These are phyloP conservation scores for Sternarchorhynchus goeldii DNA, from an alignment of 2,797 vertebrate species.

Conservation along the genomic window DNA sequence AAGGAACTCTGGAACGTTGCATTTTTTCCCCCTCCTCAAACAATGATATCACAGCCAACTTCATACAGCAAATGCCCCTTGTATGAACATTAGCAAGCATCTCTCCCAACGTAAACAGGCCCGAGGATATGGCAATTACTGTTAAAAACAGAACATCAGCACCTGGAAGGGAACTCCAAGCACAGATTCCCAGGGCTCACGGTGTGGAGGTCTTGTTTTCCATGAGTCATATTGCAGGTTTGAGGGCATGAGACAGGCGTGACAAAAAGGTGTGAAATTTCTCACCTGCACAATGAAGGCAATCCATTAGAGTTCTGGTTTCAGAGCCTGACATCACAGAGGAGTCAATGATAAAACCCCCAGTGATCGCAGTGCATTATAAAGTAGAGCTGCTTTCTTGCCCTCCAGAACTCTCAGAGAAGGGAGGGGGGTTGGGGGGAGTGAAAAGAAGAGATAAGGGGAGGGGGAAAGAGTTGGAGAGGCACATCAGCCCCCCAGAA, in stretches of 20 bases:
- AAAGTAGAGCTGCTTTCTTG: neutral
- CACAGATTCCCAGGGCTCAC: neutral
- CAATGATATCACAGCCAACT: constrained; percentile 67
- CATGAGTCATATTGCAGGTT: constrained; percentile 15
- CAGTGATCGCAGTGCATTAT: neutral
- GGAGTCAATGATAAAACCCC: neutral
- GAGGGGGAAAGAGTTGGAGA: too few species aligned
- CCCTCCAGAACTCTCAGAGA: neutral
- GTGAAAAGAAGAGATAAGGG: too few species aligned
- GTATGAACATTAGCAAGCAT: constrained; percentile 21
- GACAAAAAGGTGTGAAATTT: constrained; percentile 13
- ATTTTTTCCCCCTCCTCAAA: constrained; percentile 47
- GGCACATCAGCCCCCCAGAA: neutral
- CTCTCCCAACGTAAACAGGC: constrained; percentile 24
- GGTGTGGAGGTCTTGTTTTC: neutral
- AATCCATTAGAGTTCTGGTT: neutral
- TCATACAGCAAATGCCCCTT: constrained; percentile 46
- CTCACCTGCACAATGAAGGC: neutral
- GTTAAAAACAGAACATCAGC: constrained; percentile 18
- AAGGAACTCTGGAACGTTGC: neutral
- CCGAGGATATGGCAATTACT: neutral
- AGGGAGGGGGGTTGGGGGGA: too few species aligned
- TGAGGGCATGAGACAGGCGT: neutral
- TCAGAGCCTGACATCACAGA: neutral
- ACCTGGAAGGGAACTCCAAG: constrained; percentile 5